Conservation (phyloP, 1,140 invertebrate species). For the Charaxes varanes region DNA sequence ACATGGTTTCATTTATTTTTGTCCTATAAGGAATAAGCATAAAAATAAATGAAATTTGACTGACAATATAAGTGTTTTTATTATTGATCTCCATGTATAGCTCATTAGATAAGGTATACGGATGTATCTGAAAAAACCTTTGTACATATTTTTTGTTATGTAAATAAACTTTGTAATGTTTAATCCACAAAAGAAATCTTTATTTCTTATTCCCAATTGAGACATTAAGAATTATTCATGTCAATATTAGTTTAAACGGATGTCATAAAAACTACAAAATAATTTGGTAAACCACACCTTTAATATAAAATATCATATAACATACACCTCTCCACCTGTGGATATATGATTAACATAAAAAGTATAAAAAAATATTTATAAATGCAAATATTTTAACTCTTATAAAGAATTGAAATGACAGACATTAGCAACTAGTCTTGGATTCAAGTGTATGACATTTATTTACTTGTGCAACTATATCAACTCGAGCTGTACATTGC, state of each 20-base stretch:
- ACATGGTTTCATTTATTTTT: constrained; percentile 68
- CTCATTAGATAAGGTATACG: constrained; percentile 13
- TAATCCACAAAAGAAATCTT: constrained; percentile 9
- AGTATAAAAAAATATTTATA: too few relatives aligned
- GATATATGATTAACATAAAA: too few relatives aligned
- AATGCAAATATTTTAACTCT: too few relatives aligned
- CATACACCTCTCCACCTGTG: too few relatives aligned
- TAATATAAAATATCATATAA: too few relatives aligned
- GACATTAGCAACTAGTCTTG: too few relatives aligned
- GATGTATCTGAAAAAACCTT: constrained; percentile 14
- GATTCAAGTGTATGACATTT: too few relatives aligned
- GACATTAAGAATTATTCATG: neutral
- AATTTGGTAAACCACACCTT: too few relatives aligned
- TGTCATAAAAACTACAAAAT: too few relatives aligned
- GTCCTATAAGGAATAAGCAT: constrained; percentile 43
- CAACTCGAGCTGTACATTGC: too few relatives aligned
- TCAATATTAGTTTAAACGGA: neutral
- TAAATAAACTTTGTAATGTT: constrained; percentile 19
- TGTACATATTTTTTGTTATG: constrained; percentile 16
- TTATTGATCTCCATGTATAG: constrained; percentile 42
- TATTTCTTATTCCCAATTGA: constrained; percentile 10
- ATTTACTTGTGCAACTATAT: too few relatives aligned
- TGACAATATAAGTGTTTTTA: constrained; percentile 37
- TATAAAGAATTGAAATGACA: too few relatives aligned
- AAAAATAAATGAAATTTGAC: constrained; percentile 69